Base-by-base conservation (phyloP, 2,113 vertebrate genomes). In the Forbesichthys papilliferus region DNA sequence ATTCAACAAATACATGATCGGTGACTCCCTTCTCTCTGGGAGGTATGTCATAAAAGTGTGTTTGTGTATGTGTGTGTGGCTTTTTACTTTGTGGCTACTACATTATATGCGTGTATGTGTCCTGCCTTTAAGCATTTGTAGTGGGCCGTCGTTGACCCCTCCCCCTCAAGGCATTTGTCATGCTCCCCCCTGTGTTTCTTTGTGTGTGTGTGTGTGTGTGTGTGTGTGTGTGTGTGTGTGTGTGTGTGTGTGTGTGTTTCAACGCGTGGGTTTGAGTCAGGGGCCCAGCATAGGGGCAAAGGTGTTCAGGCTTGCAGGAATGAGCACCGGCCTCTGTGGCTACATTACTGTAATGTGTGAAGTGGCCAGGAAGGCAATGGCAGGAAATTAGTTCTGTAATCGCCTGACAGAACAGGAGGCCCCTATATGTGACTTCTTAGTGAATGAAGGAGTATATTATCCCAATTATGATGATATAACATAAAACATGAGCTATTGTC, bases 361-460 rank as follows among this genome's bases (percentile, higher is more conserved):
- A 94, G 93, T 92, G 89, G 84, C 80, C 85, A 90, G 89, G 92
- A 94, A 95, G 93, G 91, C 89, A 93, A 92, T 79, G 93, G 91
- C 93, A 93, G 95, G 95, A 96, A 97, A 96, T 95, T 92, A 95
- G 93, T 92, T 93, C 85, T 89, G 91, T 96, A 96, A 97, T 97
- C 92, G 76, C 93, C 93, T 96, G 96, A 97, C 93, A 83, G 81
- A 89, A 93, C 94, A 93, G 81, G 87, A 96, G 93, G 91, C 89
- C 67, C 57, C 69, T 78, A 64, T 67, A 80, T 84, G 92, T 92
- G 92, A 89, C 91, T 91, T 91, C 88, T 92, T 66, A 80, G 85
- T 89, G 92, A 91, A 92, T 90, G 87, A 83, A 91, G 85, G 86
- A 89, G 91, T 87, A 68, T 82, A 89, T 86, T 81, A 70, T 54